phyloP scores from a whole-genome alignment of 1,140 invertebrate species.

The Galleria mellonella region DNA sequence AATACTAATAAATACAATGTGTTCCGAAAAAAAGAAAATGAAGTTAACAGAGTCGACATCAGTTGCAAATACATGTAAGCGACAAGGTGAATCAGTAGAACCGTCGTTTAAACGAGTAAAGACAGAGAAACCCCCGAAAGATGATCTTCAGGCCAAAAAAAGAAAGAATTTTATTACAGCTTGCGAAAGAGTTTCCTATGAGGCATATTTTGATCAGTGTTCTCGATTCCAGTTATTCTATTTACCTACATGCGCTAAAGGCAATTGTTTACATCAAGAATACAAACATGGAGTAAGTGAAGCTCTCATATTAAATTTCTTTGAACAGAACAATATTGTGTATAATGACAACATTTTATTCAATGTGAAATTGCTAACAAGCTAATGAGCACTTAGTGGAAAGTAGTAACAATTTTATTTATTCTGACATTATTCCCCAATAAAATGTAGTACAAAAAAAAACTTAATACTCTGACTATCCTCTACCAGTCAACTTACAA shows the following conservation, averaged over 20 bases:
- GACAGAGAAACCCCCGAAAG: conserved; percentile 3
- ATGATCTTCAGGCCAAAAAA: conserved; percentile 16
- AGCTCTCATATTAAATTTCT: no score
- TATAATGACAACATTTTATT: no score
- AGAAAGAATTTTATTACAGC: conserved; percentile 31
- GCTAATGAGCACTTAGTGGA: no score
- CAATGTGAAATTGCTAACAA: no score
- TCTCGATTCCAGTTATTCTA: conserved; percentile 20
- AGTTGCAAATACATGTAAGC: conserved; percentile 5
- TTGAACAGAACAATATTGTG: no score
- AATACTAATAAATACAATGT: conserved; percentile 13
- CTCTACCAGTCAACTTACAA: no score
- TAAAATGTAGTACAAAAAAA: no score
- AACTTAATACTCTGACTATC: no score
- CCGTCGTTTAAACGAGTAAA: conserved; percentile 13
- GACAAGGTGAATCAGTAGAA: conserved; percentile 5
- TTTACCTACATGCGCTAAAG: conserved; percentile 35
- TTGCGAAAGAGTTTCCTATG: conserved; percentile 27
- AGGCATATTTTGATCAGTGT: conserved; percentile 21
- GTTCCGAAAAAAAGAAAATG: conserved; percentile 16
- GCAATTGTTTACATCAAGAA: conserved; percentile 25
- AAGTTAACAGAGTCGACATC: background rate
- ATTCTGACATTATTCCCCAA: no score
- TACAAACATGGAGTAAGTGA: conserved; percentile 22
- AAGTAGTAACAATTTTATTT: no score